These are phyloP conservation scores for Gari tellinella DNA, from an alignment of 2,888 invertebrate genomes.

Conservation along the genomic window DNA sequence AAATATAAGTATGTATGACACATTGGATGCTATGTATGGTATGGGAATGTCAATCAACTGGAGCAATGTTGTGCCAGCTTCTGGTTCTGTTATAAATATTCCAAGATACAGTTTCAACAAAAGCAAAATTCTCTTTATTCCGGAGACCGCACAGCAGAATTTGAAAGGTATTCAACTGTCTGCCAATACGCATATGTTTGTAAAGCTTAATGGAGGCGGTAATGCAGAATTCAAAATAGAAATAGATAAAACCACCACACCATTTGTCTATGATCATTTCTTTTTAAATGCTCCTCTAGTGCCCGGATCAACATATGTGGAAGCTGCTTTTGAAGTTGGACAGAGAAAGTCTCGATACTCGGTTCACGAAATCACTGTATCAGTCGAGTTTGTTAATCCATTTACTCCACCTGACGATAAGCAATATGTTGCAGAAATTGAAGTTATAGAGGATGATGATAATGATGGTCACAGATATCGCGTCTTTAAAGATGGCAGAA, in stretches of 20 bases:
- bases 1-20: slow-evolving; percentile 18
- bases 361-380: neutral
- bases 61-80: slow-evolving; percentile 18
- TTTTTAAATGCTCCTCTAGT: slow-evolving; percentile 37
- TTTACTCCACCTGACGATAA: neutral
- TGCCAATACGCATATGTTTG: no score
- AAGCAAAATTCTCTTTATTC: neutral
- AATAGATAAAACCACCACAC: slow-evolving; percentile 28
- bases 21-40: slow-evolving; percentile 40
- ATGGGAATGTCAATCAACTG: slow-evolving; percentile 38
- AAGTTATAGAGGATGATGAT: neutral
- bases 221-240: slow-evolving; percentile 16
- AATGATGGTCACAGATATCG: neutral
- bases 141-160: neutral
- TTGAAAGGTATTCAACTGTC: no score
- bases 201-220: neutral
- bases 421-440: neutral
- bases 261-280: slow-evolving; percentile 59
- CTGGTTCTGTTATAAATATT: slow-evolving; percentile 23
- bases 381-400: slow-evolving; percentile 8
- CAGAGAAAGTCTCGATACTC: neutral
- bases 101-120: slow-evolving; percentile 41
- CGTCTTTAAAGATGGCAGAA: neutral
- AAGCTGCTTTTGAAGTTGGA: slow-evolving; percentile 49
- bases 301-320: slow-evolving; percentile 57